Evolutionary conservation across 2,888 invertebrate genomes (phyloP).

Genomic region (Siphlonurus alternatus): DNA sequence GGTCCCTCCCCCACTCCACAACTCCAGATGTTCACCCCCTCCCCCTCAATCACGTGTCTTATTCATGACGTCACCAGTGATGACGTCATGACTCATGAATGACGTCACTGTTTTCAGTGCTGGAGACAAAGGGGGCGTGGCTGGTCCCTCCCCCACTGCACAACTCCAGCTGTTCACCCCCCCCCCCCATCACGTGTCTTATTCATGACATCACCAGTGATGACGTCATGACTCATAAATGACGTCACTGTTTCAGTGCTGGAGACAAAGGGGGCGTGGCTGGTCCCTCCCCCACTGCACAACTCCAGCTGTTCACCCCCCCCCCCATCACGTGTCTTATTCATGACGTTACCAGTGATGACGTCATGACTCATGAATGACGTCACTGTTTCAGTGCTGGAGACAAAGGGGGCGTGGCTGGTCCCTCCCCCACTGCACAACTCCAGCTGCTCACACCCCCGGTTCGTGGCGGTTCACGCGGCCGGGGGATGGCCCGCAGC

Average conservation of each 20-base stretch:
- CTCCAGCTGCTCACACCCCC: constrained; percentile 63
- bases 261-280: constrained; percentile 50
- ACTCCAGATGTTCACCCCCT: constrained; percentile 66
- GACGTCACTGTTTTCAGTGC: too few species aligned
- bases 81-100: too few species aligned
- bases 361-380: too few species aligned
- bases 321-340: too few species aligned
- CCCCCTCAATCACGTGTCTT: constrained; percentile 36
- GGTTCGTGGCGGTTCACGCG: constrained; percentile 36
- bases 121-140: constrained; percentile 50
- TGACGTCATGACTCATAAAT: too few species aligned
- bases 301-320: constrained; percentile 71
- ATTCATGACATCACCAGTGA: too few species aligned
- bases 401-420: constrained; percentile 52
- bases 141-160: constrained; percentile 61
- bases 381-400: constrained; percentile 32
- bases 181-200: constrained; percentile 35
- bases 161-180: too few species aligned
- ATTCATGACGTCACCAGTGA: too few species aligned
- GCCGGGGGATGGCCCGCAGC: constrained; percentile 22
- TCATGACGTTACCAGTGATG: too few species aligned
- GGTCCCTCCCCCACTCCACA: constrained; percentile 61
- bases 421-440: constrained; percentile 66
- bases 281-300: constrained; percentile 61
- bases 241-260: constrained; percentile 29